Evolutionary conservation across 2,797 vertebrate species (phyloP).

Genomic region (Sarcoramphus papa): DNA sequence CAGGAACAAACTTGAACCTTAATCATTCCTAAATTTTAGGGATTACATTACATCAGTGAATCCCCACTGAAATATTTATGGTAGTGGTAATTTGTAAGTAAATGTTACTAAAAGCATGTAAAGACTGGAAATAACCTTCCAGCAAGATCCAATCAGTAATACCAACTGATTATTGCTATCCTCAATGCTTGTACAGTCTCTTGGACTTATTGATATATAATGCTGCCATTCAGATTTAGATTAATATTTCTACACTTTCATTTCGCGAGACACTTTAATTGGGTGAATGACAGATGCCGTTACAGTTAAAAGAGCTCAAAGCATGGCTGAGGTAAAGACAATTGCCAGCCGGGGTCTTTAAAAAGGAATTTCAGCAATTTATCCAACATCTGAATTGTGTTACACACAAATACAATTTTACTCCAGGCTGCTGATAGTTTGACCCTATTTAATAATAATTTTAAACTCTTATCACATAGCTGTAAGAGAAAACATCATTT

Average conservation of each 20-base stretch:
- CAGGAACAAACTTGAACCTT: background rate
- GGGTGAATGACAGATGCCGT: background rate
- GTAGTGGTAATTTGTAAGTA: background rate
- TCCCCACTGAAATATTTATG: background rate
- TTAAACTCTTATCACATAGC: background rate
- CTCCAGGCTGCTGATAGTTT: background rate
- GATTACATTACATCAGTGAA: background rate
- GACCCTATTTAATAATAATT: background rate
- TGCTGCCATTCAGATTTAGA: background rate
- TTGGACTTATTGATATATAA: background rate
- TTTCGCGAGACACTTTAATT: background rate
- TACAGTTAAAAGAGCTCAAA: background rate
- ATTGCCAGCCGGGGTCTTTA: background rate
- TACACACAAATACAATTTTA: background rate
- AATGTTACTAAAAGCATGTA: background rate
- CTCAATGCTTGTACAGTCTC: background rate
- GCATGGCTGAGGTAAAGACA: background rate
- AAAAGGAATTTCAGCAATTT: background rate
- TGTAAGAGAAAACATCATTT: background rate
- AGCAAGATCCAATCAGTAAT: background rate
- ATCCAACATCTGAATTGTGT: background rate
- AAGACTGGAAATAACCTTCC: background rate
- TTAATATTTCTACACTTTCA: background rate
- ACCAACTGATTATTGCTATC: background rate
- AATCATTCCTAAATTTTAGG: background rate